A percentile compares a stretch with the other conserved stretches of the same genome.
Evolutionary conservation across 2,888 invertebrate species (phyloP).

Genomic region (Zhuqinia jingwanae): DNA sequence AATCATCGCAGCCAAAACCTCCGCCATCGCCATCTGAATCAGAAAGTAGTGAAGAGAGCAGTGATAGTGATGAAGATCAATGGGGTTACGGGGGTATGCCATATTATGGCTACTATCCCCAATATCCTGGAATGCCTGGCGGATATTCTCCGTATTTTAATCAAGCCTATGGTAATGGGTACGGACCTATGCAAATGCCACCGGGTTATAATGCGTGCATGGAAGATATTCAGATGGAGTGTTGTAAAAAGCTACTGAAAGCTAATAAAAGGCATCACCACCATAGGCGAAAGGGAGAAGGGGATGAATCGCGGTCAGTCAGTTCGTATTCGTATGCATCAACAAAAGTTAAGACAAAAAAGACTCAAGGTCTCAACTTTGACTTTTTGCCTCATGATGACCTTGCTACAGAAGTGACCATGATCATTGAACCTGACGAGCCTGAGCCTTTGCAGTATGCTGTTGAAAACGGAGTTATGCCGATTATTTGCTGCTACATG

Average conservation of each 20-base stretch:
- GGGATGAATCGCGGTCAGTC: not conserved
- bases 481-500: conserved; percentile 76
- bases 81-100: not conserved
- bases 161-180: conserved; percentile 26
- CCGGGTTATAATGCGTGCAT: conserved; percentile 37
- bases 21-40: not conserved
- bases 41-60: conserved; percentile 1
- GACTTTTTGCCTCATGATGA: conserved; percentile 71
- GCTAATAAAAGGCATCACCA: too few relatives aligned
- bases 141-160: conserved; percentile 29
- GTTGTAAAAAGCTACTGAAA: conserved; percentile 7
- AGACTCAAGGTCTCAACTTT: conserved; percentile 66
- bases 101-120: not conserved
- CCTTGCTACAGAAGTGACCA: conserved; percentile 75
- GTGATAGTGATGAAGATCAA: not conserved
- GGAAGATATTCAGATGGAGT: conserved; percentile 33
- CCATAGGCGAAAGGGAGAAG: not conserved
- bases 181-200: conserved; percentile 37
- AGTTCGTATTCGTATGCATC: too few relatives aligned
- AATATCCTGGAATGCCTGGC: conserved; percentile 57
- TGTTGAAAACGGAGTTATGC: conserved; percentile 75
- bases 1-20: too few relatives aligned
- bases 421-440: conserved; percentile 77
- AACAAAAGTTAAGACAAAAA: not conserved
- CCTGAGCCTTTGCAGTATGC: conserved; percentile 75